These are phyloP conservation scores for Bombylius major DNA, from an alignment of 2,888 invertebrate species.

Conservation along the genomic window DNA sequence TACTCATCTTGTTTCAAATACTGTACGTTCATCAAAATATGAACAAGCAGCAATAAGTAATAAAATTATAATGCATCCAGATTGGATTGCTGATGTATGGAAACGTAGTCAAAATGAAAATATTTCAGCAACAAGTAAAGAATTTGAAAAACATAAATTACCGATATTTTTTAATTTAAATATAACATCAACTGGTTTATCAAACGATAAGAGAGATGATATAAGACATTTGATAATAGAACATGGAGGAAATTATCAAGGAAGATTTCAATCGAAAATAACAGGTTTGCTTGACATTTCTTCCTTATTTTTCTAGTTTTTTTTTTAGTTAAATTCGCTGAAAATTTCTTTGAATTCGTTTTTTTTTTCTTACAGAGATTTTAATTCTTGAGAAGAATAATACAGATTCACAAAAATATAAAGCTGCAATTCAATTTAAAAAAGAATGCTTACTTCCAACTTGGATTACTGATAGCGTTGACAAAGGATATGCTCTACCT, in stretches of 20 bases:
- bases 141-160: conserved; percentile 49
- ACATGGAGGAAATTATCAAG: conserved; percentile 55
- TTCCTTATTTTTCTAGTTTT: neutral
- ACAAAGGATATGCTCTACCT: conserved; percentile 55
- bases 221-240: conserved; percentile 56
- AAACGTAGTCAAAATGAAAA: conserved; percentile 48
- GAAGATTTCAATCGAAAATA: conserved; percentile 28
- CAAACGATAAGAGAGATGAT: conserved; percentile 34
- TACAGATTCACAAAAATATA: conserved; percentile 30
- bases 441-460: conserved; percentile 53
- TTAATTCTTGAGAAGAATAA: conserved; percentile 30
- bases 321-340: neutral
- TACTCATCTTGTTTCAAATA: conserved; percentile 72
- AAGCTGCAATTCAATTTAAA: conserved; percentile 31
- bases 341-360: neutral
- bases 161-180: conserved; percentile 66
- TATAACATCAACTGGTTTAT: conserved; percentile 66
- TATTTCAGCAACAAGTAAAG: conserved; percentile 47
- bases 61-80: conserved; percentile 59
- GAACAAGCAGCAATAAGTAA: conserved; percentile 39
- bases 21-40: conserved; percentile 64
- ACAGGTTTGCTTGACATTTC: conserved; percentile 4
- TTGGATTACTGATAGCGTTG: conserved; percentile 72
- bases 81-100: conserved; percentile 79
- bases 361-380: conserved; percentile 28